Base-by-base conservation (phyloP, 2,113 vertebrate genomes). In the Eulacestoma nigropectus region DNA sequence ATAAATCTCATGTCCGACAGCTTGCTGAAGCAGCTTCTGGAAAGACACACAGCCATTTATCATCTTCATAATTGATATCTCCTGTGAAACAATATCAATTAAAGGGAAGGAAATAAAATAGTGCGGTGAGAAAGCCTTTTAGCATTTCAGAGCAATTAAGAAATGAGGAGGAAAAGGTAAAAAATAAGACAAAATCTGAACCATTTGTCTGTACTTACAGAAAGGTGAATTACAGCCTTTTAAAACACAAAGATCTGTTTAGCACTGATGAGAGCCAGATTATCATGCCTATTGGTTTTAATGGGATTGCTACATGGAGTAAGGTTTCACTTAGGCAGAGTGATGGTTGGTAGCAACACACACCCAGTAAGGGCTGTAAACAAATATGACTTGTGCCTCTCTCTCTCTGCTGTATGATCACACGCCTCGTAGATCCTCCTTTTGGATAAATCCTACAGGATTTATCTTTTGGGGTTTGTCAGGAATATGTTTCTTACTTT, bases 91-190 rank as follows among this genome's bases (percentile, higher is more conserved):
- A 13, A 91, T 96, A 94, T 87, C 57, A 93, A 69, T 95, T 97
- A 97, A 97, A 95, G 69, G 57, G 37, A 95, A 69, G 76, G 69
- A 97, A 97, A 97, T 96, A 96, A 95, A 97, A 73, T 20, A 70
- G 55, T 47, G 41, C 19, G 4, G 47, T 89, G 72, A 95, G 63
- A 94, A 93, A 94, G 52, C n/a, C 87, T 94, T 96, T 93, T 95
- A 86, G 52, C 65, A 80, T 95, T 79, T 74, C n/a, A 79, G 56
- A 1, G 1, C 84, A 91, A 95, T 89, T 53, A 87, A 76, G 74
- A 89, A 95, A 87, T 47, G 15, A 56, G 16, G 49, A 68, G 70
- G 41, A 19, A 63, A 84, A 78, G 20, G 19, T 72, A 78, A 75
- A 78, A 33, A 26, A 23, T 65, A 60, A 69, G 11, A 23, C 29